phyloP scores from a whole-genome alignment of 2,797 vertebrate species.

The Phaenicophaeus curvirostris region DNA sequence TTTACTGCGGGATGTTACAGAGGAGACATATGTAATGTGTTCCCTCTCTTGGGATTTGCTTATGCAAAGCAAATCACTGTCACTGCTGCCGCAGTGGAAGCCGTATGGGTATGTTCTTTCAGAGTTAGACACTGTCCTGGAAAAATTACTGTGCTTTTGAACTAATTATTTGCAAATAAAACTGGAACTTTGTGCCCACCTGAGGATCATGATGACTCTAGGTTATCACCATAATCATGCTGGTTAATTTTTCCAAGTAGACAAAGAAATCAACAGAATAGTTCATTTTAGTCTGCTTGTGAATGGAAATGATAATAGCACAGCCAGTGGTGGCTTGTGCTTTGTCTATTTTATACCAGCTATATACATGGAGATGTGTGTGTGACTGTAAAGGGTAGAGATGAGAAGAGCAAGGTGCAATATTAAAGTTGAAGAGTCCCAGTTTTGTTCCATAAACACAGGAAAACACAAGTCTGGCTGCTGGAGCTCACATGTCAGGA shows the following conservation, averaged over 20 bases:
- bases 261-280: not conserved
- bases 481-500: not conserved
- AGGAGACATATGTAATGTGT: slow-evolving; percentile 27
- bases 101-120: accelerated
- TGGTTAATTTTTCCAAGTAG: slow-evolving; percentile 19
- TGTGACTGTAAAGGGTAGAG: not conserved
- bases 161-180: slow-evolving; percentile 48
- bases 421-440: not conserved
- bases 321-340: not conserved
- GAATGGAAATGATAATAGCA: slow-evolving; percentile 15
- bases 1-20: slow-evolving; percentile 6
- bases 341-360: not conserved
- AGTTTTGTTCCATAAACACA: not conserved
- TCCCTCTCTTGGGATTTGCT: slow-evolving; percentile 49
- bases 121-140: not conserved
- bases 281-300: slow-evolving; percentile 6
- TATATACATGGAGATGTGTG: not conserved
- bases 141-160: slow-evolving; percentile 33
- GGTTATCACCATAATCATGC: slow-evolving; percentile 32
- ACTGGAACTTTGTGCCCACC: slow-evolving; percentile 17
- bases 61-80: not conserved
- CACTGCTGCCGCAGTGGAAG: not conserved
- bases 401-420: not conserved
- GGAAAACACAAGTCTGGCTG: not conserved
- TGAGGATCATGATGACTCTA: slow-evolving; percentile 33